Evolutionary conservation across 64 coral and sea anemone species (phyloP).

Genomic region (Actinia equina): DNA sequence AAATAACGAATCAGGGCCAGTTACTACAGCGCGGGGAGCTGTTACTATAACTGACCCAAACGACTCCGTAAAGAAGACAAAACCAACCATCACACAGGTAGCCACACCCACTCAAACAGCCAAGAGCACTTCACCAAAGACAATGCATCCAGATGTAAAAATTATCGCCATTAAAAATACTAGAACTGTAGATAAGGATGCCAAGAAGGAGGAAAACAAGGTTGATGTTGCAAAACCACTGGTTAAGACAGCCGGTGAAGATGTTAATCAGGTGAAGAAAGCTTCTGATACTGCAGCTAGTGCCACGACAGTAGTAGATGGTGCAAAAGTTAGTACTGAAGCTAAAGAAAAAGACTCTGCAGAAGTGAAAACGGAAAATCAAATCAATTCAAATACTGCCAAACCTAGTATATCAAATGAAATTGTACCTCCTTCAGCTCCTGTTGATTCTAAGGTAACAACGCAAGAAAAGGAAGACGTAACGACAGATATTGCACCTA

Average conservation of each 20-base stretch:
- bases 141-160: slow-evolving; percentile 3
- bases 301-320: neutral
- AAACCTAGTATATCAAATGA: slow-evolving; percentile 13
- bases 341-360: neutral
- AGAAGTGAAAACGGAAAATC: neutral
- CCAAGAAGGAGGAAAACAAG: neutral
- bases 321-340: slow-evolving; percentile 9
- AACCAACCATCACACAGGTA: neutral
- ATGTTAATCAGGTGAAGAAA: neutral
- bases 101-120: neutral
- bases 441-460: neutral
- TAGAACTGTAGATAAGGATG: slow-evolving; percentile 19
- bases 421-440: neutral
- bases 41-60: slow-evolving; percentile 47
- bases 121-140: neutral
- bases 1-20: neutral
- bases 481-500: neutral
- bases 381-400: neutral
- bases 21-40: slow-evolving; percentile 68
- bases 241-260: neutral
- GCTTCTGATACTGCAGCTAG: neutral
- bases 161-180: slow-evolving; percentile 3
- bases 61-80: slow-evolving; percentile 1
- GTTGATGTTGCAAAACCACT: slow-evolving; percentile 12
- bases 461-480: neutral